Evolutionary conservation across 2,113 vertebrate species (phyloP).

Genomic region (Potamarius usumacintae): DNA sequence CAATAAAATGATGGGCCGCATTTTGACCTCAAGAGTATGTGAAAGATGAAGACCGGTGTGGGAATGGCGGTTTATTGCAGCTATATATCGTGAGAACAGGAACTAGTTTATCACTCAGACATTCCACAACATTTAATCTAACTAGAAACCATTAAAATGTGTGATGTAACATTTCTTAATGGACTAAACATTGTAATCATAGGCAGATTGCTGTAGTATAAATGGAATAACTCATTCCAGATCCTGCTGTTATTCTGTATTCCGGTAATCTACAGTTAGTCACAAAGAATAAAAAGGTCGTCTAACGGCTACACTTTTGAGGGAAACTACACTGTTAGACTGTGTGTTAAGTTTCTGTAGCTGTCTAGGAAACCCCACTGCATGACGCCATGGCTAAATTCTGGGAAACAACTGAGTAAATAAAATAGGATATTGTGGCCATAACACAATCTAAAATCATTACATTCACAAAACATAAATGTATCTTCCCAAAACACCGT

Average conservation of each 20-base stretch:
- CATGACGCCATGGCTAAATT: background rate
- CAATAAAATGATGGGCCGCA: background rate
- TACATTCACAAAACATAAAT: background rate
- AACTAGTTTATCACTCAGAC: background rate
- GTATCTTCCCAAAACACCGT: background rate
- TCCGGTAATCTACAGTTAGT: background rate
- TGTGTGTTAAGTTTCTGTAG: background rate
- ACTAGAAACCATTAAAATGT: background rate
- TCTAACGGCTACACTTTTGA: background rate
- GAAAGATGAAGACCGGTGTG: background rate
- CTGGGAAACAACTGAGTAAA: background rate
- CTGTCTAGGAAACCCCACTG: background rate
- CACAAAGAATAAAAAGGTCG: background rate
- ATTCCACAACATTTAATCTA: background rate
- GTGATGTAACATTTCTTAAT: background rate
- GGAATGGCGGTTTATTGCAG: background rate
- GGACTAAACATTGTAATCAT: background rate
- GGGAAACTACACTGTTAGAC: background rate
- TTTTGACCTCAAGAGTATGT: too few relatives aligned
- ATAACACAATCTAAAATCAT: background rate
- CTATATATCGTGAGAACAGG: background rate
- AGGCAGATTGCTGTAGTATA: background rate
- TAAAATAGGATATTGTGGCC: background rate
- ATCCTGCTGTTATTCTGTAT: background rate
- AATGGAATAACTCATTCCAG: background rate